Conservation (phyloP, 2,113 vertebrate species). For the Xerus inauris region DNA sequence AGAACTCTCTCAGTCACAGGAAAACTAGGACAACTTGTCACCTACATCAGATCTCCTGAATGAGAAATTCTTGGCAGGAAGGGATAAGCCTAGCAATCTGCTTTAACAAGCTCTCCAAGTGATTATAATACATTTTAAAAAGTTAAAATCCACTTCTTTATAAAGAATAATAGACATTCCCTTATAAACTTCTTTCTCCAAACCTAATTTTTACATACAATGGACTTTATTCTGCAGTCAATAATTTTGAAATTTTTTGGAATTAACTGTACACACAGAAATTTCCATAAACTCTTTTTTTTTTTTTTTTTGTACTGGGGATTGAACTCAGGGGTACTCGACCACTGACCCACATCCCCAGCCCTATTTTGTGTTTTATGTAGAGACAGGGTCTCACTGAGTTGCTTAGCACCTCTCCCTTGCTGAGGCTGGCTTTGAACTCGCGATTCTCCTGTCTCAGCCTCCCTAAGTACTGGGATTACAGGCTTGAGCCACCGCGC, state of each 20-base stretch:
- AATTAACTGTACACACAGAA: background rate
- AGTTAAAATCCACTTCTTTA: slow-evolving; percentile 13
- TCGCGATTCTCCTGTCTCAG: too few species aligned
- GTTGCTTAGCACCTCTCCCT: too few species aligned
- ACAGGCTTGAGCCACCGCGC: too few species aligned
- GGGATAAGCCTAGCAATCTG: background rate
- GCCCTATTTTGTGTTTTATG: too few species aligned
- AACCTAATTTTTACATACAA: background rate
- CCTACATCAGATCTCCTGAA: background rate
- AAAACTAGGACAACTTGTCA: background rate
- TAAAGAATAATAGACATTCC: background rate
- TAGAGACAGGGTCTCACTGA: too few species aligned
- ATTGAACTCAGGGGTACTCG: too few species aligned
- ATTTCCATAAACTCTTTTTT: background rate
- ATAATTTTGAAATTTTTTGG: slow-evolving; percentile 1
- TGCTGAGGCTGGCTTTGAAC: too few species aligned
- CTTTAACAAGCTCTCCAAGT: background rate
- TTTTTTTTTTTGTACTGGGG: too few species aligned
- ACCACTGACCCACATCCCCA: too few species aligned
- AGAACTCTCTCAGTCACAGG: background rate
- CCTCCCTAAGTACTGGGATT: too few species aligned
- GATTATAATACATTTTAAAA: background rate
- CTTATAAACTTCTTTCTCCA: background rate
- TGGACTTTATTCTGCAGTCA: background rate
- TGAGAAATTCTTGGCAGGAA: background rate